These are phyloP conservation scores for Antitype chi DNA, from an alignment of 2,888 invertebrate genomes.

Conservation along the genomic window DNA sequence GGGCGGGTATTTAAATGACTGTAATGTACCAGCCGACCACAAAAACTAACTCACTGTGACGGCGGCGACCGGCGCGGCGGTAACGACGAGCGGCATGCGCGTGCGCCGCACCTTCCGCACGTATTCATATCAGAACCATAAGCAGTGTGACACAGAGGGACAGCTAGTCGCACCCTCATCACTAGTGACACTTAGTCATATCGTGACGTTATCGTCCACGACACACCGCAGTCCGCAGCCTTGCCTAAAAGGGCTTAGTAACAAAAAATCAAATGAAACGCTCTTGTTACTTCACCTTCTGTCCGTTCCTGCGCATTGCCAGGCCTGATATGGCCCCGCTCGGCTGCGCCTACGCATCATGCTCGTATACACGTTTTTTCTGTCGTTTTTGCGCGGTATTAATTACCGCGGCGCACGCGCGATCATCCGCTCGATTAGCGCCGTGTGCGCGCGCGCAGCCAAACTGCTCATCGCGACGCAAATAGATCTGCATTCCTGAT, in stretches of 20 bases:
- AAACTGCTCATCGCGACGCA: slow-evolving; percentile 33
- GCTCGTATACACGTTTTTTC: slow-evolving; percentile 45
- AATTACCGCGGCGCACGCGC: slow-evolving; percentile 64
- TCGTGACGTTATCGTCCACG: background rate
- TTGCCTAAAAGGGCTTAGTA: background rate
- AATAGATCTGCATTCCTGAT: slow-evolving; percentile 62
- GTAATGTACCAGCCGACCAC: slow-evolving; percentile 17
- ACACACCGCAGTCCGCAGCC: no score
- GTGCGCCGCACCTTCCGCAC: slow-evolving; percentile 23
- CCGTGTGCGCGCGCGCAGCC: slow-evolving; percentile 30
- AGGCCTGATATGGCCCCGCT: slow-evolving; percentile 2
- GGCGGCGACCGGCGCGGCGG: background rate
- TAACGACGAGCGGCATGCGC: slow-evolving; percentile 28
- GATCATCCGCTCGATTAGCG: slow-evolving; percentile 60
- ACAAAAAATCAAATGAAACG: background rate
- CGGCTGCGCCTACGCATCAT: slow-evolving; percentile 50
- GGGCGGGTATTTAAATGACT: slow-evolving; percentile 38
- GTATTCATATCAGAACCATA: background rate
- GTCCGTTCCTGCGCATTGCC: background rate
- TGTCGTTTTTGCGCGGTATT: slow-evolving; percentile 57
- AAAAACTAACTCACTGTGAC: slow-evolving; percentile 38
- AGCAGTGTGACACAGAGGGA: background rate
- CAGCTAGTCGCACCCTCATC: background rate
- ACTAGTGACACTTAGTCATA: no score
- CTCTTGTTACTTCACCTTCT: slow-evolving; percentile 34